Evolutionary conservation across 2,797 vertebrate genomes (phyloP).

Genomic region (Sebastes trivittatus): DNA sequence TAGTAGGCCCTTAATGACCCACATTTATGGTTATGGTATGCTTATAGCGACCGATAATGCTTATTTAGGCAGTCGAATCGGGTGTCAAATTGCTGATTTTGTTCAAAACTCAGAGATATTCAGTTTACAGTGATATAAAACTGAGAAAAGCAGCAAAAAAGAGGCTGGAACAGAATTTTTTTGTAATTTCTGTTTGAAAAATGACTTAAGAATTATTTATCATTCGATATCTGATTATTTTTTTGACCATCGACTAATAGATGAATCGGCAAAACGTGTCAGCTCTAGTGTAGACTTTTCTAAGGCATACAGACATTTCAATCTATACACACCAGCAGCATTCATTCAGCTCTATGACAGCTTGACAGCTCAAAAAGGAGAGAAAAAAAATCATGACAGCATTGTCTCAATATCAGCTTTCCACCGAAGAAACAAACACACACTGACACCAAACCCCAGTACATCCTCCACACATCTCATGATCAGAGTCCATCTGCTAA

Average conservation of each 20-base stretch:
- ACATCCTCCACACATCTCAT: neutral
- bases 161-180: neutral
- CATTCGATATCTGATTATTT: neutral
- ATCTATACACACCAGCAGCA: neutral
- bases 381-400: constrained; percentile 1
- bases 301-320: neutral
- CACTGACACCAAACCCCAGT: neutral
- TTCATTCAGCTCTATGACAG: constrained; percentile 8
- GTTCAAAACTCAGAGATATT: neutral
- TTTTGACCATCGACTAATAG: neutral
- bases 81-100: neutral
- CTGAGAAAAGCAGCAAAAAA: neutral
- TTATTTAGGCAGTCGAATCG: too few species aligned
- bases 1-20: too few species aligned
- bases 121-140: neutral
- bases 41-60: too few species aligned
- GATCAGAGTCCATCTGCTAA: neutral
- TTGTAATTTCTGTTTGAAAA: neutral
- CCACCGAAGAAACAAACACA: neutral
- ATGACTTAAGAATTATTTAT: neutral
- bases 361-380: neutral
- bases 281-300: neutral
- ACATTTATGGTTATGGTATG: too few species aligned
- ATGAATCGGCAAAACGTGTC: neutral
- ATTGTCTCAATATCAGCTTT: constrained; percentile 22